phyloP scores from a whole-genome alignment of 2,113 vertebrate species.

The Sinocyclocheilus grahami region DNA sequence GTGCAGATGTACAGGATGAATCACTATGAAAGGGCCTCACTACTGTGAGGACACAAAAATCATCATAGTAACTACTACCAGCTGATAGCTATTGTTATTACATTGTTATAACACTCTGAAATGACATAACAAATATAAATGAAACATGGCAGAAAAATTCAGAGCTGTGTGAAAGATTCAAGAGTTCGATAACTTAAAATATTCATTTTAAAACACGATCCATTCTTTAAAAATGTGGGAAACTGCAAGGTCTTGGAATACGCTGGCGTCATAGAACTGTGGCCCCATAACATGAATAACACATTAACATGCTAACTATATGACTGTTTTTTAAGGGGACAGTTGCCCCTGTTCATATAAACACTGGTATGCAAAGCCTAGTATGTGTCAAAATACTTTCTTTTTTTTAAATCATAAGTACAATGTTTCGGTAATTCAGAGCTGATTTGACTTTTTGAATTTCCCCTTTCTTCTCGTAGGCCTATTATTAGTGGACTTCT shows the following conservation, averaged over 20 bases:
- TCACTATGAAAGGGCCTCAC: background rate
- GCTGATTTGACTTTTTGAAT: conserved; percentile 19
- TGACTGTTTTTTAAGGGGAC: background rate
- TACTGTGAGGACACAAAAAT: background rate
- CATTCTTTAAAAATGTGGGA: background rate
- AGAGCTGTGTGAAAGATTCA: background rate
- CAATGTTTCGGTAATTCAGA: background rate
- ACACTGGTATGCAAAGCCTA: background rate
- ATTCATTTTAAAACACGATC: background rate
- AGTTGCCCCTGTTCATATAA: background rate
- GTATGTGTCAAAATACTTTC: too few species aligned
- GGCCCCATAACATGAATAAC: too few species aligned
- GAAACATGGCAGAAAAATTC: background rate
- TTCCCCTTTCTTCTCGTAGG: background rate
- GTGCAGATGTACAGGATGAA: conserved; percentile 34
- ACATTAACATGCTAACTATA: background rate
- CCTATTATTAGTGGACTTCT: background rate
- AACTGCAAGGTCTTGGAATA: background rate
- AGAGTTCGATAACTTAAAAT: background rate
- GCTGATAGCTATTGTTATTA: background rate
- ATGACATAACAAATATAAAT: background rate
- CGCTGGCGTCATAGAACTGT: too few species aligned
- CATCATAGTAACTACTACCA: background rate
- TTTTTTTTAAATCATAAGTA: background rate
- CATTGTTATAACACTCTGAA: background rate